A percentile compares a stretch with the other conserved stretches of the same genome.
These are phyloP conservation scores for Pandemis corylana DNA, from an alignment of 2,888 invertebrate species.

Conservation along the genomic window DNA sequence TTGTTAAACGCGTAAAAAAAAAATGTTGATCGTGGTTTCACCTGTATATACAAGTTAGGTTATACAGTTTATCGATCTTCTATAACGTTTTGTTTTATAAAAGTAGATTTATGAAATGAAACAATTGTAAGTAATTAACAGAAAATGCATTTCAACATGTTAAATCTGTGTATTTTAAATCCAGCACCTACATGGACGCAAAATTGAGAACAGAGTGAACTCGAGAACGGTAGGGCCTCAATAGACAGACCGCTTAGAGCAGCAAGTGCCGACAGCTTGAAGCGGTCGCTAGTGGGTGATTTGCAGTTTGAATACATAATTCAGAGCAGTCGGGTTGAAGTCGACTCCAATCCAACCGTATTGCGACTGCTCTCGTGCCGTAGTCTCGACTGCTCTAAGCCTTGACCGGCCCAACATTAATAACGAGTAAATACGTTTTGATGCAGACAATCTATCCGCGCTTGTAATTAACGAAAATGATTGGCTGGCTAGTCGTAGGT, in stretches of 20 bases:
- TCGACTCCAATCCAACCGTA: no score
- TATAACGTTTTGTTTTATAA: background rate
- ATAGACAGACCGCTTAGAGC: no score
- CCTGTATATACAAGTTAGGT: slow-evolving; percentile 4
- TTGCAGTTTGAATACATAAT: no score
- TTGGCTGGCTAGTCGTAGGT: background rate
- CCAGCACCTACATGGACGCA: background rate
- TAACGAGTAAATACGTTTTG: background rate
- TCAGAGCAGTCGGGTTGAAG: no score
- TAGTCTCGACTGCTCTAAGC: no score
- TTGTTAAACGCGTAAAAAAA: background rate
- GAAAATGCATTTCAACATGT: background rate
- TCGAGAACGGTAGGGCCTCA: no score
- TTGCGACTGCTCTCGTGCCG: no score
- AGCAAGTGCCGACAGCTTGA: no score
- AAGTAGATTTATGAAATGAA: background rate
- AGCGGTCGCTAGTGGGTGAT: no score
- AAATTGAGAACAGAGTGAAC: background rate
- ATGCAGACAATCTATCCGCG: background rate
- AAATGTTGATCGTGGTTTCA: background rate
- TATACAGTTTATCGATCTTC: background rate
- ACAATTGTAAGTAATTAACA: background rate
- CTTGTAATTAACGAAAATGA: background rate
- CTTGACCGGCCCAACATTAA: no score
- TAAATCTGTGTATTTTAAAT: background rate